Evolutionary conservation across 1,140 invertebrate genomes (phyloP), one percentile per base, ranked within the genome.

Genomic region (Cydia strobilella): DNA sequence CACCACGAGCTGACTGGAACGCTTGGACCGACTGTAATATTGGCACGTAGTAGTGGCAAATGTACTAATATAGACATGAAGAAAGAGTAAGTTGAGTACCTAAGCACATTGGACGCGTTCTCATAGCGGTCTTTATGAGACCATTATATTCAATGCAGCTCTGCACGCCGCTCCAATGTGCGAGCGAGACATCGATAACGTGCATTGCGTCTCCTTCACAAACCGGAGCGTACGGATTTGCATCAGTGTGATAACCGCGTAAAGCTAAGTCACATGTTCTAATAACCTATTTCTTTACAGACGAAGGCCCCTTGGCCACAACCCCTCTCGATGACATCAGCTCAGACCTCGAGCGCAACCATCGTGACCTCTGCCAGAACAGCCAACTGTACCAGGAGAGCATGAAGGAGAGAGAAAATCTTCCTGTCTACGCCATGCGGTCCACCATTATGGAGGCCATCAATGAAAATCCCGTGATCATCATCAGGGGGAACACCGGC

Each of bases 21-120:
- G 96, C 98, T 9, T 99, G 98, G 98, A 96, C 95, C 27, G 96
- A 95, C 0, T 98, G 97, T 83, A 99, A 99, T 88, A 99, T 99
- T 83, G 98, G 90, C 91, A 69, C 35, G 35, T n/a, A n/a, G n/a
- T n/a, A n/a, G n/a, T n/a, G n/a, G n/a, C n/a, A n/a, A n/a, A n/a
- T n/a, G n/a, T n/a, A n/a, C n/a, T n/a, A n/a, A n/a, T n/a, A n/a
- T n/a, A n/a, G n/a, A n/a, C n/a, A n/a, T n/a, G n/a, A n/a, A n/a
- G n/a, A n/a, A n/a, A n/a, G n/a, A n/a, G n/a, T n/a, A n/a, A n/a
- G n/a, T n/a, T n/a, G n/a, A n/a, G n/a, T n/a, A n/a, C n/a, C n/a
- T n/a, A n/a, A n/a, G n/a, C n/a, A n/a, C n/a, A n/a, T n/a, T n/a
- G n/a, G n/a, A n/a, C n/a, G n/a, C n/a, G n/a, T n/a, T n/a, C n/a